Conservation (phyloP, 2,888 invertebrate species). For the Minunthozetes semirufus region DNA sequence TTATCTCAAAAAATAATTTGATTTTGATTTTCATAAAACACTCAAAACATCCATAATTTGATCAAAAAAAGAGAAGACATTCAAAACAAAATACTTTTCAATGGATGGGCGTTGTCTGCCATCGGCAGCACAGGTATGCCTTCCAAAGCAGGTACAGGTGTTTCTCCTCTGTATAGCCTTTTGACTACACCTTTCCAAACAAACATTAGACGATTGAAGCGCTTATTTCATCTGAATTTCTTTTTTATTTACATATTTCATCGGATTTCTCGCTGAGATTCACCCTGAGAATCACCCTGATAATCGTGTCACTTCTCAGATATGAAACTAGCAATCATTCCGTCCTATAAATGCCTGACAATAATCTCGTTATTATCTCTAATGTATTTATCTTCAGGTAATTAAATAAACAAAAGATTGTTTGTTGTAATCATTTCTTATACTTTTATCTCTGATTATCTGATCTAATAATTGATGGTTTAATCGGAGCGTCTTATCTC, state of each 20-base stretch:
- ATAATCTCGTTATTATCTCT: background rate
- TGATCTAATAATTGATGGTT: no score
- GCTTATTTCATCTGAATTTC: slow-evolving; percentile 10
- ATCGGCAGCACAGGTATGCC: background rate
- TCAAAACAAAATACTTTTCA: background rate
- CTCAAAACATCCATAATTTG: background rate
- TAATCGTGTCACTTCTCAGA: background rate
- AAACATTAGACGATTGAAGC: background rate
- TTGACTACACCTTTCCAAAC: background rate
- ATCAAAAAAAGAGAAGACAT: background rate
- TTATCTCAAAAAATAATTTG: background rate
- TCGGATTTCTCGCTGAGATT: background rate
- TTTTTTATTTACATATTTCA: background rate
- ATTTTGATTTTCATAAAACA: background rate
- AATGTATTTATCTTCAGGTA: slow-evolving; percentile 8
- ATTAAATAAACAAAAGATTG: background rate
- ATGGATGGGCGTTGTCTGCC: slow-evolving; percentile 15
- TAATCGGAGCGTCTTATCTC: no score
- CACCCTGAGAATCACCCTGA: background rate
- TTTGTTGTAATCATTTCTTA: background rate
- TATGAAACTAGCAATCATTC: background rate
- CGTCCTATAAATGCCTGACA: slow-evolving; percentile 13
- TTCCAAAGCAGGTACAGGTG: background rate
- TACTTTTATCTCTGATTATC: background rate
- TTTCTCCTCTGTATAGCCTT: background rate